Percentiles rank a stretch among this genome's conserved stretches.
Conservation (phyloP, 1,140 invertebrate species). For the Medauroidea extradentata region DNA sequence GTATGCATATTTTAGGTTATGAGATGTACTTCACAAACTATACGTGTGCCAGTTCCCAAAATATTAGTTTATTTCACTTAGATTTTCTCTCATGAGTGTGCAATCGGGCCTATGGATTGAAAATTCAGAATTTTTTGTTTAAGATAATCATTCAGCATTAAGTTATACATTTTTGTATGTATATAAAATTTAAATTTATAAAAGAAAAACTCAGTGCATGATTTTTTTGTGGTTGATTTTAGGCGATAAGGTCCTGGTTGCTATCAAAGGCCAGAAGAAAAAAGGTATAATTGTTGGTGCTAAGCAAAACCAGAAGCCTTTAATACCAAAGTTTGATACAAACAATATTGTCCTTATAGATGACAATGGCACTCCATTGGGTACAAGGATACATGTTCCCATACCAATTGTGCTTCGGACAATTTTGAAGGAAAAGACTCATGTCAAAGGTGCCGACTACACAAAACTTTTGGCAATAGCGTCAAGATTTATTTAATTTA, state of each 20-base stretch:
- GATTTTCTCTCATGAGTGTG: too few relatives aligned
- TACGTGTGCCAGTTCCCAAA: too few relatives aligned
- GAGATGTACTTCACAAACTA: too few relatives aligned
- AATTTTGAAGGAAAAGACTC: conserved; percentile 75
- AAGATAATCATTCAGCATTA: too few relatives aligned
- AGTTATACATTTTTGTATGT: too few relatives aligned
- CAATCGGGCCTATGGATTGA: too few relatives aligned
- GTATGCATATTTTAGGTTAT: too few relatives aligned
- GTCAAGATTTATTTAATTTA: conserved; percentile 86
- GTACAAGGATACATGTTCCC: conserved; percentile 90
- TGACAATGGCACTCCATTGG: conserved; percentile 87
- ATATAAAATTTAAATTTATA: too few relatives aligned
- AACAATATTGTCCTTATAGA: conserved; percentile 97
- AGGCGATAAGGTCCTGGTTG: conserved; percentile 89
- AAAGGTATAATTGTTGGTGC: conserved; percentile 92
- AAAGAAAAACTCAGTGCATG: too few relatives aligned
- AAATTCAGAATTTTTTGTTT: too few relatives aligned
- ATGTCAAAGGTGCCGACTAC: conserved; percentile 84
- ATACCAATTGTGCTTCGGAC: conserved; percentile 89
- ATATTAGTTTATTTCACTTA: too few relatives aligned
- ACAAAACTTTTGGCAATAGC: conserved; percentile 93
- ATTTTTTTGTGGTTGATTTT: too few relatives aligned
- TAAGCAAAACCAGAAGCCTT: conserved; percentile 75
- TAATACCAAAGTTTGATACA: conserved; percentile 89
- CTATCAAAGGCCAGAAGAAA: conserved; percentile 95